Percentiles rank a stretch among this genome's conserved stretches.
Conservation (phyloP, 2,797 vertebrate species). For the Dryobates pubescens region DNA sequence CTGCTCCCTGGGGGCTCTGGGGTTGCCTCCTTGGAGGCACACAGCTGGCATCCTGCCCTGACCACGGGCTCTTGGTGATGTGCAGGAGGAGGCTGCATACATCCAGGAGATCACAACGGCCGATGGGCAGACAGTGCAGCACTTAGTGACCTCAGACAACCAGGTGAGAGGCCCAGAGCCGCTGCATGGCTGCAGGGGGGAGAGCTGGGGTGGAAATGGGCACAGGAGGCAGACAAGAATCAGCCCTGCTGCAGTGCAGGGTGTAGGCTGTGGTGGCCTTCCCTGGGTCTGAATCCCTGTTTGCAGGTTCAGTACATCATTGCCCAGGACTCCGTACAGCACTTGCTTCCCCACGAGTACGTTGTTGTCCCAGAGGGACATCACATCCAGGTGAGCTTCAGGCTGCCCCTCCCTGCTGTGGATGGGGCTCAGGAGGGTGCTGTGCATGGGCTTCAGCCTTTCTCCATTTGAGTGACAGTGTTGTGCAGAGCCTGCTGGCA, state of each 20-base stretch:
- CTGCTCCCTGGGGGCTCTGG: rapidly evolving
- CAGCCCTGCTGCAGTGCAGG: rapidly evolving
- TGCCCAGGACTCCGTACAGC: slow-evolving; percentile 94
- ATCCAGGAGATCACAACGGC: slow-evolving; percentile 98
- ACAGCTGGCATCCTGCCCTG: neutral
- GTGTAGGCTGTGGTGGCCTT: rapidly evolving
- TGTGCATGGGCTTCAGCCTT: neutral
- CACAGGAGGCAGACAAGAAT: neutral
- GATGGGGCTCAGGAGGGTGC: neutral
- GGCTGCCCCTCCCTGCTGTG: rapidly evolving
- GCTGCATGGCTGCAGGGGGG: rapidly evolving
- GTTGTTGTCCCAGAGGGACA: slow-evolving; percentile 95
- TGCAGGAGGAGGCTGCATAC: slow-evolving; percentile 92
- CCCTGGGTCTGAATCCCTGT: neutral
- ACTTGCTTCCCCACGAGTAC: slow-evolving; percentile 94
- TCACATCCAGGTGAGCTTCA: slow-evolving; percentile 90
- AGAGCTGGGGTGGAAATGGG: neutral
- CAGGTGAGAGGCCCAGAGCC: slow-evolving; percentile 78
- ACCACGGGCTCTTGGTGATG: neutral
- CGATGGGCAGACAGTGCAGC: slow-evolving; percentile 94
- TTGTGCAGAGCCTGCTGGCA: rapidly evolving
- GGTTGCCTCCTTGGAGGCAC: neutral
- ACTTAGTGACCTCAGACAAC: slow-evolving; percentile 93
- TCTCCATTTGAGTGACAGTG: neutral
- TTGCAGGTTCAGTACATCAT: slow-evolving; percentile 96